Evolutionary conservation across 2,888 invertebrate genomes (phyloP), one percentile per base, ranked within the genome.

Genomic region (Rutpela maculata): DNA sequence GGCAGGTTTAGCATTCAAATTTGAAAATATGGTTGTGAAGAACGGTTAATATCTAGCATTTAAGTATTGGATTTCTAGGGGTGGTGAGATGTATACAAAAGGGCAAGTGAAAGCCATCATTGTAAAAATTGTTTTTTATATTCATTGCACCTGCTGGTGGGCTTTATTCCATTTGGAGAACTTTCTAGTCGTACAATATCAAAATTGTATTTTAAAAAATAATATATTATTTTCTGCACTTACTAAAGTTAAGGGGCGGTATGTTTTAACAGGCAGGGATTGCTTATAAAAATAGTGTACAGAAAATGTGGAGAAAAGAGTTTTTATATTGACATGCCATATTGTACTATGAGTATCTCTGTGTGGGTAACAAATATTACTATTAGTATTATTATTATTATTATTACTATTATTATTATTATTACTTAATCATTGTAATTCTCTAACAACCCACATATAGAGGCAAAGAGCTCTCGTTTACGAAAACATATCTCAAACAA

Each of bases 1-100:
- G 31, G 72, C 12, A 73, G 68, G 31, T 55, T 68, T 74, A n/a
- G 62, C 68, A 65, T 63, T 70, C 65, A 59, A 65, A 75, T 70
- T 70, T 75, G 38, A 63, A 69, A 69, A 70, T 65, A 63, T 31
- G 70, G 59, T 10, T 22, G 15, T 56, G 1, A 22, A 59, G 59
- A 59, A 59, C 19, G 59, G 59, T 19, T 57, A n/a, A 55, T 55
- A 10, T 57, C 18, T 17, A 15, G 57, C 18, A 57, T 57, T 57
- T 57, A 19, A 18, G 18, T 59, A 59, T 12, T 0, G 35, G 9
- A 35, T 15, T 9, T 35, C 31, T 26, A 31, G 62, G 67, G 17
- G 11, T 50, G 31, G 68, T 26, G 35, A 56, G 26, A 31, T 0
- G 56, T 19, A 26, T 17, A 57, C 31, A 56, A 31, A 31, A 59